Base-by-base conservation (phyloP, 2,797 vertebrate genomes). In the Paedocypris micromegethes region DNA sequence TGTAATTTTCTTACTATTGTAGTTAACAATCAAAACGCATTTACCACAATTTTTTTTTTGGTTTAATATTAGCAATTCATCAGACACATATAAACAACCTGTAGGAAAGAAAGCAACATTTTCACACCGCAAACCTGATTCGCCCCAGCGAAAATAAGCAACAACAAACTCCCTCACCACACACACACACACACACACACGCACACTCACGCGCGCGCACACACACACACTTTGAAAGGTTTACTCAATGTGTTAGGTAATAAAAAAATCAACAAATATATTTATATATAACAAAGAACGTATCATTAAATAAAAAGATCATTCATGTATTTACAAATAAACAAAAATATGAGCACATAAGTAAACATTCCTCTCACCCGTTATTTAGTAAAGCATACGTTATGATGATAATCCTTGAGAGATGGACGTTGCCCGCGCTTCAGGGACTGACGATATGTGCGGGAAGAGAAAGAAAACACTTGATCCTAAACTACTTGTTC, bases 61-160 rank as follows among this genome's bases (percentile, higher is more conserved):
- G 75, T 90, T 90, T 94, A 93, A 92, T 94, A 89, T 94, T 83
- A 90, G 89, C 88, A 92, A 87, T 90, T 91, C 87, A 85, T 91
- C 82, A 93, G 91, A 92, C 94, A 94, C 91, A 92, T 93, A 94
- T 89, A 95, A 92, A 93, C 88, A 92, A 91, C 87, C 78, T 87
- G 93, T 90, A 91, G 88, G 92, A 94, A 96, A 89, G 84, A 82
- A 82, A 86, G 80, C 62, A 59, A 82, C 72, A 84, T 89, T 91
- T 91, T 89, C 88, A 90, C 83, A 84, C 78, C 72, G 72, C 86
- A 78, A 23, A 79, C 88, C 80, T 84, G 81, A 83, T 84, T 88
- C 85, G 84, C 85, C 83, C 83, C 86, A 88, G 86, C 85, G 84
- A 89, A 89, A 82, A 83, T 87, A 79, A 85, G 82, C 83, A 81